Conservation (phyloP, 37 sponge, comb jelly and placozoan species). For the Halichondria panicea region DNA sequence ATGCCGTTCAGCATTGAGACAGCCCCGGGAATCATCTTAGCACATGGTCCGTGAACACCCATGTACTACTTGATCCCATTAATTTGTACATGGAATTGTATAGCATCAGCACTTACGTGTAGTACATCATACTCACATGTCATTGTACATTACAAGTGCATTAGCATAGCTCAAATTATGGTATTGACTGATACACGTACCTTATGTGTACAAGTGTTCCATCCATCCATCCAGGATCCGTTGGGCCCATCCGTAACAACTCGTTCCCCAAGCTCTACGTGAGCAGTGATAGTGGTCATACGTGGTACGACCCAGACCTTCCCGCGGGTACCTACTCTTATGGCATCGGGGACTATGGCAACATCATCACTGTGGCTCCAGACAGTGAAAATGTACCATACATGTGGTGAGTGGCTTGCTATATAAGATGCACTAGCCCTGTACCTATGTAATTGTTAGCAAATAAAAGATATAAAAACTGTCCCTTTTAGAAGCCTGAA, state of each 20-base stretch:
- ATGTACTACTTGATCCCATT: too few species aligned
- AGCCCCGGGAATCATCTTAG: conserved; percentile 62
- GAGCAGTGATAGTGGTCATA: conserved; percentile 49
- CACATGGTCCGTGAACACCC: conserved; percentile 46
- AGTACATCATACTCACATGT: too few species aligned
- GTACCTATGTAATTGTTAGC: neutral
- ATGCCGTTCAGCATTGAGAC: conserved; percentile 34
- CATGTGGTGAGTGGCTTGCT: conserved; percentile 24
- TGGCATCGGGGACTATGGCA: conserved; percentile 76
- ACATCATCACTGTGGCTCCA: conserved; percentile 38
- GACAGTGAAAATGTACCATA: conserved; percentile 1
- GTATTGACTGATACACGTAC: neutral
- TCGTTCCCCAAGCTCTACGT: conserved; percentile 9
- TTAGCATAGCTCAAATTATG: too few species aligned
- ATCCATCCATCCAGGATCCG: conserved; percentile 8
- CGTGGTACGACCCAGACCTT: conserved; percentile 37
- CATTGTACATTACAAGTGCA: too few species aligned
- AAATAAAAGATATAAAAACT: neutral
- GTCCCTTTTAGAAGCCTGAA: neutral
- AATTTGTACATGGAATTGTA: too few species aligned
- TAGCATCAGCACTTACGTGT: too few species aligned
- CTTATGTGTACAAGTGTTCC: neutral
- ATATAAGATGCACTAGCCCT: neutral
- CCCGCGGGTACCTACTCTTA: conserved; percentile 45
- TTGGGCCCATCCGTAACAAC: conserved; percentile 29